Conservation (phyloP, 2,888 invertebrate species). For the Lepidocyrtinus sp. region DNA sequence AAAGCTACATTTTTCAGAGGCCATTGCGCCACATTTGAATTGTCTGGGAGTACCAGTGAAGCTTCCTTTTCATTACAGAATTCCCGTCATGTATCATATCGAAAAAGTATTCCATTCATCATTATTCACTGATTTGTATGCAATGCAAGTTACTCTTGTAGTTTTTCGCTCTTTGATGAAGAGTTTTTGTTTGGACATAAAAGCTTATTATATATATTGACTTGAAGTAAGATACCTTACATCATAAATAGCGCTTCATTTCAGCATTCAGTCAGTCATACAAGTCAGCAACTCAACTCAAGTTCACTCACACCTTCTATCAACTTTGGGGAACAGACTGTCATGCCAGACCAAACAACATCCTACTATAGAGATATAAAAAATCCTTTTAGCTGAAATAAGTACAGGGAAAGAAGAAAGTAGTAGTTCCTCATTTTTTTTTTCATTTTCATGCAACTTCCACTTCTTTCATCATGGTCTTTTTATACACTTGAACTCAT, state of each 20-base stretch:
- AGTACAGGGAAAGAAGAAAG: too few species aligned
- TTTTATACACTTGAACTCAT: too few species aligned
- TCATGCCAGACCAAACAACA: background rate
- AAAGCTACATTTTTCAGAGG: too few species aligned
- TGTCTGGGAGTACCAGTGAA: too few species aligned
- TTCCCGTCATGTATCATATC: background rate
- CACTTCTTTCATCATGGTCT: too few species aligned
- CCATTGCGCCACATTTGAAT: too few species aligned
- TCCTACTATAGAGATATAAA: background rate
- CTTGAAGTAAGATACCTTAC: background rate
- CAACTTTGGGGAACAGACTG: background rate
- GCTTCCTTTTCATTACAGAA: too few species aligned
- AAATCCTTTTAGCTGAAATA: too few species aligned
- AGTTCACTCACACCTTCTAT: constrained; percentile 40
- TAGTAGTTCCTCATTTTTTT: too few species aligned
- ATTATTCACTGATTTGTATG: background rate
- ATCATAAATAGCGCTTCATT: constrained; percentile 2
- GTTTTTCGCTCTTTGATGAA: background rate
- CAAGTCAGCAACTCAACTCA: constrained; percentile 14
- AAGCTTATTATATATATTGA: background rate
- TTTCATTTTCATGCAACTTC: too few species aligned
- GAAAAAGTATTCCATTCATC: background rate
- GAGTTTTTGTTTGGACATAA: background rate
- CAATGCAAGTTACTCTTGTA: background rate
- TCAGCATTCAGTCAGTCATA: constrained; percentile 34